These are phyloP conservation scores for Pristionchus maxplancki DNA, from an alignment of 2,888 invertebrate species.

Conservation along the genomic window DNA sequence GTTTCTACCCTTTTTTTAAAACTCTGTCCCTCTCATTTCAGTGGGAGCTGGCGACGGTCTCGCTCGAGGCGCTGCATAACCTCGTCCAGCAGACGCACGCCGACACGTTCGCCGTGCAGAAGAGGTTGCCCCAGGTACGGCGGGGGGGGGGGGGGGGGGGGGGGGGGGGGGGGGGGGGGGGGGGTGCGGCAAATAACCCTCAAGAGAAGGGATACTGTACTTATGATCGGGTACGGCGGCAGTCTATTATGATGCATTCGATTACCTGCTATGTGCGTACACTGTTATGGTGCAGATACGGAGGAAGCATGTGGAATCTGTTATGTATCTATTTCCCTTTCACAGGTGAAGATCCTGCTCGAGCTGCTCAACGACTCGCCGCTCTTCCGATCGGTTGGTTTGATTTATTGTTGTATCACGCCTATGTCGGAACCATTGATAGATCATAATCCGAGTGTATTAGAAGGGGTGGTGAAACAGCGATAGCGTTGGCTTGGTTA, in stretches of 20 bases:
- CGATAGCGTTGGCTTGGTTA: neutral
- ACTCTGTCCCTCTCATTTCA: no score
- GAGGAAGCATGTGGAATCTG: no score
- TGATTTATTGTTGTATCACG: slow-evolving; percentile 21
- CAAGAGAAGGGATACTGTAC: no score
- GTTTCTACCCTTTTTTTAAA: no score
- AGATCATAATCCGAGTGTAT: neutral
- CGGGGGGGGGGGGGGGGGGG: neutral
- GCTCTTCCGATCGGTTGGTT: slow-evolving; percentile 56
- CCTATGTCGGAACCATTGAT: neutral
- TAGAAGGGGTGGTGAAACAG: neutral
- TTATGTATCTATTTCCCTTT: neutral
- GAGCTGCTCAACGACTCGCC: slow-evolving; percentile 73
- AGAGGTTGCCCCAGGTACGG: slow-evolving; percentile 45
- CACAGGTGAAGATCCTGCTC: slow-evolving; percentile 63
- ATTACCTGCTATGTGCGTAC: no score
- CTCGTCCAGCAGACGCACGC: slow-evolving; percentile 69
- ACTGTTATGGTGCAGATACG: no score
- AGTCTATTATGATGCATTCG: no score
- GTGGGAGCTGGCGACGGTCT: slow-evolving; percentile 70
- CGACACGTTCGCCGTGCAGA: slow-evolving; percentile 63
- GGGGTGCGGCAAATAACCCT: no score
- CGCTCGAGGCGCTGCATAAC: slow-evolving; percentile 64
- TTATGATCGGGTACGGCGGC: neutral
- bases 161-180: no score